These are phyloP conservation scores for Rhinatrema bivittatum DNA, from an alignment of 2,797 vertebrate species.

Conservation along the genomic window DNA sequence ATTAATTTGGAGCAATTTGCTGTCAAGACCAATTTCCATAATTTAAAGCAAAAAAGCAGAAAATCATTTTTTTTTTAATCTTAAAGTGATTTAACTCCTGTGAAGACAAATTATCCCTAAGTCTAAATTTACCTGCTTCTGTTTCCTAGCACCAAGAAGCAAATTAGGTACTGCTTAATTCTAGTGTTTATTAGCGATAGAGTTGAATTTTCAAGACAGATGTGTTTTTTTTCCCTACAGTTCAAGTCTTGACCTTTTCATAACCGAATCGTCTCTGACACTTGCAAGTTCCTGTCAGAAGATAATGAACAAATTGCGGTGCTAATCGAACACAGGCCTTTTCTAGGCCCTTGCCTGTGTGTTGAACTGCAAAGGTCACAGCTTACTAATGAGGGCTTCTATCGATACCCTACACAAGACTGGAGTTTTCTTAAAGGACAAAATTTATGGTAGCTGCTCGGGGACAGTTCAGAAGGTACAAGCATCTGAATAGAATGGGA, in stretches of 20 bases:
- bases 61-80: conserved; percentile 45
- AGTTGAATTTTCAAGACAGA: conserved; percentile 37
- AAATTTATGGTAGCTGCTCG: conserved; percentile 48
- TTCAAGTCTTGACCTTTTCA: conserved; percentile 53
- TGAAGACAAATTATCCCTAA: conserved; percentile 49
- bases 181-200: conserved; percentile 20
- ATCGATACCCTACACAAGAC: conserved; percentile 43
- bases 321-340: conserved; percentile 54
- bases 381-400: conserved; percentile 56
- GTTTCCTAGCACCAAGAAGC: conserved; percentile 13
- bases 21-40: conserved; percentile 69
- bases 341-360: conserved; percentile 42
- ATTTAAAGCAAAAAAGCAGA: conserved; percentile 56
- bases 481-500: conserved; percentile 40
- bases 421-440: conserved; percentile 50
- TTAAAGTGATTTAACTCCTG: conserved; percentile 56
- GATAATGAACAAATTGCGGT: conserved; percentile 60
- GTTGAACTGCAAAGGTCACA: conserved; percentile 54
- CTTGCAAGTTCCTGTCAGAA: conserved; percentile 55
- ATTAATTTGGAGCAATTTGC: conserved; percentile 68
- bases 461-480: conserved; percentile 44
- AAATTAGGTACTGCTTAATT: conserved; percentile 8
- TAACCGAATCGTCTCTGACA: conserved; percentile 50
- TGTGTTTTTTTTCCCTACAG: conserved; percentile 16
- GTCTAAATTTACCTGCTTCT: conserved; percentile 34